These are phyloP conservation scores for Scelioninae gen. 2 DNA, from an alignment of 2,888 invertebrate genomes.

Conservation along the genomic window DNA sequence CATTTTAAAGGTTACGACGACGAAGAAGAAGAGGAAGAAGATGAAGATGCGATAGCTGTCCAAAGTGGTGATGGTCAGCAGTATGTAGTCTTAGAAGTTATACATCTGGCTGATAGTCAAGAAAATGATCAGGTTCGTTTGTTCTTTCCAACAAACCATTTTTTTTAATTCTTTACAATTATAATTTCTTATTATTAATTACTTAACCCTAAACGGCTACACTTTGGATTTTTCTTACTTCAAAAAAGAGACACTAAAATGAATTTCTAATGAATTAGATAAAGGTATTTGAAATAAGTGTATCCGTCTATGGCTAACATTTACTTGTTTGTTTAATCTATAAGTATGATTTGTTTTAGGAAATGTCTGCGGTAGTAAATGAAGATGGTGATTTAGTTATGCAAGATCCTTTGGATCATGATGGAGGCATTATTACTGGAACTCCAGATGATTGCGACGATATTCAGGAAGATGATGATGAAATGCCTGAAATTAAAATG, in stretches of 20 bases:
- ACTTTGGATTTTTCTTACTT: no score
- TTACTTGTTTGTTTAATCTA: neutral
- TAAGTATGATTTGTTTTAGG: slow-evolving; percentile 21
- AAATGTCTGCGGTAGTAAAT: slow-evolving; percentile 76
- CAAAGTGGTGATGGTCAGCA: slow-evolving; percentile 87
- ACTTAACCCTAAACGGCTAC: no score
- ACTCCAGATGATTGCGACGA: slow-evolving; percentile 74
- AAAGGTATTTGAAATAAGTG: no score
- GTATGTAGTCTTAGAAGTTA: slow-evolving; percentile 93
- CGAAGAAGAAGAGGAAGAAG: slow-evolving; percentile 75
- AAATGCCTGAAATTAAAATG: slow-evolving; percentile 72
- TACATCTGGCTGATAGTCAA: slow-evolving; percentile 84
- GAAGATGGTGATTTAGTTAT: slow-evolving; percentile 75
- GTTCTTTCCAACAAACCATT: slow-evolving; percentile 18
- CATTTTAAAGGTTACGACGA: slow-evolving; percentile 75
- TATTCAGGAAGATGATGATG: slow-evolving; percentile 75
- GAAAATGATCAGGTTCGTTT: slow-evolving; percentile 79
- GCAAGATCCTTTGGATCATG: slow-evolving; percentile 73
- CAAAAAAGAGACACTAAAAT: no score
- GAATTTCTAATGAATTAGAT: no score
- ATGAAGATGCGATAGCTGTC: slow-evolving; percentile 80
- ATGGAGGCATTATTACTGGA: slow-evolving; percentile 75
- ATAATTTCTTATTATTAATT: no score
- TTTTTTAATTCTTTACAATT: neutral
- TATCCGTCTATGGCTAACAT: no score